Conservation (phyloP, 37 sponge, comb jelly and placozoan species). For the Bolinopsis microptera region DNA sequence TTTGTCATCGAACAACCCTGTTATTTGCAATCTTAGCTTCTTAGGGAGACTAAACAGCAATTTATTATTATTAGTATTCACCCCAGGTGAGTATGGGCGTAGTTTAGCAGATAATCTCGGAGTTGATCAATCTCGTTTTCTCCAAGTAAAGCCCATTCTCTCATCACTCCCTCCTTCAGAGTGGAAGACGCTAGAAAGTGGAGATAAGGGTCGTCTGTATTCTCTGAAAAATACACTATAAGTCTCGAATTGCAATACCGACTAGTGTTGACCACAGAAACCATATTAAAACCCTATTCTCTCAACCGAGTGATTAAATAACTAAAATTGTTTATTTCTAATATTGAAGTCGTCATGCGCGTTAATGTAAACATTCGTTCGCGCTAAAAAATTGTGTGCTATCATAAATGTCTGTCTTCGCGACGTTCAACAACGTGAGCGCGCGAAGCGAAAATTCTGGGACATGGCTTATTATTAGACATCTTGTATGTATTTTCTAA, state of each 20-base stretch:
- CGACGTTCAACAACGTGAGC: background rate
- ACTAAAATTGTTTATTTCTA: background rate
- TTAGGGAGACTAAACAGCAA: too few relatives aligned
- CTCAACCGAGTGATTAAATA: background rate
- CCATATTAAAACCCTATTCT: too few relatives aligned
- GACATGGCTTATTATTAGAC: too few relatives aligned
- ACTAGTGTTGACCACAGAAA: background rate
- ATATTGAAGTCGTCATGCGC: background rate
- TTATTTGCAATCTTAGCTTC: too few relatives aligned
- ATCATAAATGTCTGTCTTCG: background rate
- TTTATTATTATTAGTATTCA: too few relatives aligned
- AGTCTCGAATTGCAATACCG: background rate
- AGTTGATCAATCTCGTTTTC: constrained; percentile 28
- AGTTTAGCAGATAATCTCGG: constrained; percentile 39
- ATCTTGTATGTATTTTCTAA: too few relatives aligned
- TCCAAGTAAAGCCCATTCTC: constrained; percentile 35
- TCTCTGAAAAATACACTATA: constrained; percentile 1
- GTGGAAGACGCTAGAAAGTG: constrained; percentile 49
- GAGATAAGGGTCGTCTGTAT: constrained; percentile 33
- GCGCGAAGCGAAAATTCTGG: background rate
- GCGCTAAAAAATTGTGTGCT: constrained; percentile 15
- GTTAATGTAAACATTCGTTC: background rate
- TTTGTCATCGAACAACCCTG: too few relatives aligned
- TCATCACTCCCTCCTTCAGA: constrained; percentile 31
- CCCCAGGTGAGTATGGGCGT: background rate